These are phyloP conservation scores for Sylvia borin DNA, from an alignment of 2,797 vertebrate species.

Conservation along the genomic window DNA sequence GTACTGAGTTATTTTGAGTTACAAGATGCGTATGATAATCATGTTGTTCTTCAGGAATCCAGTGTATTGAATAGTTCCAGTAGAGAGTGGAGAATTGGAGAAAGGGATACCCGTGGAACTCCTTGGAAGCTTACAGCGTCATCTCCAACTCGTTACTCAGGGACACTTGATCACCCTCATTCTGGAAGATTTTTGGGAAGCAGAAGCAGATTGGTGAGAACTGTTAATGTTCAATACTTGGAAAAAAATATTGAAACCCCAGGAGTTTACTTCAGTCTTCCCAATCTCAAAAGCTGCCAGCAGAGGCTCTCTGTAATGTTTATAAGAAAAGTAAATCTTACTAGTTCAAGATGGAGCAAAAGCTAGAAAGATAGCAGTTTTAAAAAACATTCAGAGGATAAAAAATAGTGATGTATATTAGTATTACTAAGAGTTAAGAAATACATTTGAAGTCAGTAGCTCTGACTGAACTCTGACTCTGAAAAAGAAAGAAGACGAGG, in stretches of 20 bases:
- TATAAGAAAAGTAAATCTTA: not conserved
- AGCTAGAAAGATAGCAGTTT: not conserved
- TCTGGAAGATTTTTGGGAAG: slow-evolving; percentile 79
- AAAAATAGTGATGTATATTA: not conserved
- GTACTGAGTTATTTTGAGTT: not conserved
- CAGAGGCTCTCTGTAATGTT: not conserved
- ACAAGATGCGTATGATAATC: not conserved
- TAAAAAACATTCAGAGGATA: not conserved
- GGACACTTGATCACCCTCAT: slow-evolving; percentile 81
- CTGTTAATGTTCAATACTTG: not conserved
- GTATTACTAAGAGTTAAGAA: not conserved
- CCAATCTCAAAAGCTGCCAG: not conserved
- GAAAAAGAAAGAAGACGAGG: not conserved
- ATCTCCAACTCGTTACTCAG: slow-evolving; percentile 75
- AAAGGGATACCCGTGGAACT: slow-evolving; percentile 77
- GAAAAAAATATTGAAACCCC: not conserved
- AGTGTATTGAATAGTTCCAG: slow-evolving; percentile 75
- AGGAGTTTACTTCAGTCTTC: not conserved
- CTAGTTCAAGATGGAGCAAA: not conserved
- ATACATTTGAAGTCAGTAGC: not conserved
- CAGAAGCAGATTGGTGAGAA: slow-evolving; percentile 85
- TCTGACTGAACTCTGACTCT: not conserved
- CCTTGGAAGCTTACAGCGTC: slow-evolving; percentile 84
- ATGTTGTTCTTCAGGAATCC: slow-evolving; percentile 75
- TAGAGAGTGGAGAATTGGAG: slow-evolving; percentile 82